Conservation (phyloP, 2,888 invertebrate genomes). For the Metellina segmentata region DNA sequence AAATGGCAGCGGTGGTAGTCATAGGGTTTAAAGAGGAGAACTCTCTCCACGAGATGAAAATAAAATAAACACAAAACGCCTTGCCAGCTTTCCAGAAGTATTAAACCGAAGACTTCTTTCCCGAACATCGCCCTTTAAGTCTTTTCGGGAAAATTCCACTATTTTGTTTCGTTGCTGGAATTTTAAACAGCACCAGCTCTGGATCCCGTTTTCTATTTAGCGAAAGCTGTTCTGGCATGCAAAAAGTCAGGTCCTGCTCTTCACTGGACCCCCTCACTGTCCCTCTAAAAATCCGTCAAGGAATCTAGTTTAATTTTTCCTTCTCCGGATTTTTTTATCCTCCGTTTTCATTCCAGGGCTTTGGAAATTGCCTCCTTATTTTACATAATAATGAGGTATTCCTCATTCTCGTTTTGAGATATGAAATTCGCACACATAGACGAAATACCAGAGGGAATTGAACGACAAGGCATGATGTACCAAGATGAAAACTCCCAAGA, state of each 20-base stretch:
- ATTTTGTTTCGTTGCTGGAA: conserved; percentile 69
- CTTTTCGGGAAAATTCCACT: conserved; percentile 7
- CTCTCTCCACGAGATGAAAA: conserved; percentile 37
- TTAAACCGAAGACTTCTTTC: conserved; percentile 61
- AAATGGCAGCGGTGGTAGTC: conserved; percentile 52
- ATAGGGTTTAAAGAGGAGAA: conserved; percentile 22
- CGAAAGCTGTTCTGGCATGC: conserved; percentile 46
- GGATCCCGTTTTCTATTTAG: conserved; percentile 73
- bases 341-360: conserved; percentile 8
- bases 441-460: conserved; percentile 4
- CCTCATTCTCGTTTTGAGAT: conserved; percentile 31
- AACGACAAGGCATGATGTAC: conserved; percentile 14
- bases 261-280: conserved; percentile 1
- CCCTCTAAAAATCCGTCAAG: conserved; percentile 13
- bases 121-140: neutral
- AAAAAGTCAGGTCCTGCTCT: conserved; percentile 57
- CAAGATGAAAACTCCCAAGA: neutral
- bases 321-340: neutral
- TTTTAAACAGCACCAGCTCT: conserved; percentile 65
- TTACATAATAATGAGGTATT: conserved; percentile 72
- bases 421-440: conserved; percentile 34
- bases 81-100: conserved; percentile 53
- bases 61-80: conserved; percentile 60
- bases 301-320: conserved; percentile 36
- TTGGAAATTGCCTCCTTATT: conserved; percentile 50